Base-by-base conservation (phyloP, 2,113 vertebrate genomes). In the Sturnira hondurensis region DNA sequence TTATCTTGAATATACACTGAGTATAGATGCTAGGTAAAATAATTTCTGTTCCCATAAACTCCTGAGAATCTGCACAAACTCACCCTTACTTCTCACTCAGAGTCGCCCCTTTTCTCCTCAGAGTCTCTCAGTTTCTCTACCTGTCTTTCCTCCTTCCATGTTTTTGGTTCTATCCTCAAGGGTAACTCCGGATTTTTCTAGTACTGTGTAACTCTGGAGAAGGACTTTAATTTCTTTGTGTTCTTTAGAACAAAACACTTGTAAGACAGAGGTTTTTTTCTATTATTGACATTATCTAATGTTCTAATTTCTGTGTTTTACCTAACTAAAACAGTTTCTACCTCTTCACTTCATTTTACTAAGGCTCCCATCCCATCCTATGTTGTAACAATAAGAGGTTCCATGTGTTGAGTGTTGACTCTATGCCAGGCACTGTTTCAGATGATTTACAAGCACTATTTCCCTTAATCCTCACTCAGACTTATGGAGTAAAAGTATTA, bases 401-500 rank as follows among this genome's bases (percentile, higher is more conserved):
- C 13, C 11, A n/a, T 24, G 47, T 80, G 20, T 61, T 86, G 41
- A 70, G 33, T 82, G 31, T 85, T 63, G 43, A 74, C 63, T 77
- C 41, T 82, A 15, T 89, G 52, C 15, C 68, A 81, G 11, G 22
- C 13, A 5, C 56, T 95, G 7, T 41, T 96, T n/a, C 43, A 94
- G 26, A 47, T 61, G 63, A 33, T 81, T 95, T 92, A 65, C 20
- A 88, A 65, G 17, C 50, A 88, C 90, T 80, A 74, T 80, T 93
- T 22, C 12, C 38, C 52, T 93, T 91, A 81, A 88, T 88, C 77
- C 5, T 94, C 38, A 95, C 9, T 71, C 41, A 92, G 36, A 70
- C 41, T 85, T 92, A 92, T 70, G 70, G 95, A 91, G 52, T 86
- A 89, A 68, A 89, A 50, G n/a, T 74, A 54, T 83, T 95, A 92